Conservation (phyloP, 2,113 vertebrate species). For the Alectura lathami region DNA sequence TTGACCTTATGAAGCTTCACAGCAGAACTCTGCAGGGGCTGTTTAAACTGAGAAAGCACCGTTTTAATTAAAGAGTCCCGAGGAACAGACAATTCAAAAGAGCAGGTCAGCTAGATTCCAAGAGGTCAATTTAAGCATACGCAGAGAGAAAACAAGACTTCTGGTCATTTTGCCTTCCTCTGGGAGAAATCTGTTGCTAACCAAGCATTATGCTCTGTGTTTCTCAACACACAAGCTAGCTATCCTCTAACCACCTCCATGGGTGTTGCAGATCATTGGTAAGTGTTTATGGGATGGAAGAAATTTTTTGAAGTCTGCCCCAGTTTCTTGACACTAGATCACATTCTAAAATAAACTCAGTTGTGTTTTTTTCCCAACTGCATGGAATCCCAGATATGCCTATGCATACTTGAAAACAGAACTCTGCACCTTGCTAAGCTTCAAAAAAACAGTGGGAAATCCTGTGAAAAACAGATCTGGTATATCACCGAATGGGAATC, state of each 20-base stretch:
- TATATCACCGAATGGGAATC: not conserved
- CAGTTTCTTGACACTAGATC: not conserved
- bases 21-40: constrained; percentile 66
- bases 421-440: not conserved
- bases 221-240: constrained; percentile 1
- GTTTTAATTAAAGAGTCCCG: constrained; percentile 72
- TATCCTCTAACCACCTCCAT: not conserved
- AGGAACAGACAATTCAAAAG: constrained; percentile 68
- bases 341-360: not conserved
- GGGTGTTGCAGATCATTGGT: rapidly evolving
- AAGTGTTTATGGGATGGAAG: not conserved
- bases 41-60: constrained; percentile 70
- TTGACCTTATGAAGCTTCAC: constrained; percentile 70
- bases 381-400: not conserved
- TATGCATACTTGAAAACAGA: not conserved
- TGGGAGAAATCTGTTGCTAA: constrained; percentile 36
- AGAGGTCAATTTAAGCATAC: constrained; percentile 67
- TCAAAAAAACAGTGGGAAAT: not conserved
- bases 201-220: not conserved
- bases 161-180: constrained; percentile 40
- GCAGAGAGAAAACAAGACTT: constrained; percentile 53
- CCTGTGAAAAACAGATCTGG: not conserved
- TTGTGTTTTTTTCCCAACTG: not conserved
- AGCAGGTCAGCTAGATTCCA: constrained; percentile 67
- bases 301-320: not conserved